phyloP scores from a whole-genome alignment of 1,140 invertebrate species.

The Nautilus pompilius region DNA sequence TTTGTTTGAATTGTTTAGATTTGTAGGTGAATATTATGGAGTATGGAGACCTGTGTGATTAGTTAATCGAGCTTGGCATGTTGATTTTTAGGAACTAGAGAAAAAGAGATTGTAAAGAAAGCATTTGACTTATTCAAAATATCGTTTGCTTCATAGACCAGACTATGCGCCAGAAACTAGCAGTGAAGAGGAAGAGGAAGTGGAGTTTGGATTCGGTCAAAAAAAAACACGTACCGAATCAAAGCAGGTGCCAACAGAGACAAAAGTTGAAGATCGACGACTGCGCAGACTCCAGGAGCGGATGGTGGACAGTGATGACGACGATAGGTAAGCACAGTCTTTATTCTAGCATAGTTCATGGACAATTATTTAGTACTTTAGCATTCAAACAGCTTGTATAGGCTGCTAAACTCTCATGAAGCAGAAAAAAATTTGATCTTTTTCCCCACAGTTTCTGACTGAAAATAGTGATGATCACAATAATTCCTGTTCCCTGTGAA shows the following conservation, averaged over 20 bases:
- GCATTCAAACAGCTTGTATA: background rate
- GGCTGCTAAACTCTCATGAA: background rate
- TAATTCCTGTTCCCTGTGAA: background rate
- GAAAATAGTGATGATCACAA: background rate
- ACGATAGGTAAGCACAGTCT: slow-evolving; percentile 15
- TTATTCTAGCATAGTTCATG: background rate
- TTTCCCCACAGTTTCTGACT: background rate
- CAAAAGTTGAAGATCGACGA: slow-evolving; percentile 33
- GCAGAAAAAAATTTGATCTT: background rate
- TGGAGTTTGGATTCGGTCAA: slow-evolving; percentile 32
- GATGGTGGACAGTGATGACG: slow-evolving; percentile 39
- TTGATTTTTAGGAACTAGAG: too few relatives aligned
- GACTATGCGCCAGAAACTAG: slow-evolving; percentile 56
- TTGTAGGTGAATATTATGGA: too few relatives aligned
- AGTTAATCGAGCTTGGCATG: too few relatives aligned
- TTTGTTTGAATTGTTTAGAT: too few relatives aligned
- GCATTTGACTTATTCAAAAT: too few relatives aligned
- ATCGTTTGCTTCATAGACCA: slow-evolving; percentile 47
- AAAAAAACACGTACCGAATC: slow-evolving; percentile 17
- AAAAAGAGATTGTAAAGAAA: too few relatives aligned
- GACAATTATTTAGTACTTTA: background rate
- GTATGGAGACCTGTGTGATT: too few relatives aligned
- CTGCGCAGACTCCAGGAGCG: slow-evolving; percentile 39
- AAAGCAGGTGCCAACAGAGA: slow-evolving; percentile 17
- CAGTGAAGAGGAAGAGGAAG: slow-evolving; percentile 61